Evolutionary conservation across 2,797 vertebrate species (phyloP).

Genomic region (Dicrostonyx torquatus): DNA sequence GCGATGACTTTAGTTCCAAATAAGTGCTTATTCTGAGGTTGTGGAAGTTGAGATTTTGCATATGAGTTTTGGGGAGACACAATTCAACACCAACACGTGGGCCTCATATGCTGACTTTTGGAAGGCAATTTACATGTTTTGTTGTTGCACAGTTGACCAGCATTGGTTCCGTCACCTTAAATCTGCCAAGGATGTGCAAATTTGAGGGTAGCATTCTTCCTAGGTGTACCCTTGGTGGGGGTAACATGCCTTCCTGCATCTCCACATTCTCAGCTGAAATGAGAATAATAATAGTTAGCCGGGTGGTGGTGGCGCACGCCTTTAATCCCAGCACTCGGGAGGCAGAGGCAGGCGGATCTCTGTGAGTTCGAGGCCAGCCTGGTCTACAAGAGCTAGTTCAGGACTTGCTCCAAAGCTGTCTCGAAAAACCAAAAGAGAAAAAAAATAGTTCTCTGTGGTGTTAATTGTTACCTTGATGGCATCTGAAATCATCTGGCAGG

Average conservation of each 20-base stretch:
- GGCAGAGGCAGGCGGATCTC: too few relatives aligned
- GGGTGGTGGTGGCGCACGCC: too few relatives aligned
- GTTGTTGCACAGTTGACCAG: background rate
- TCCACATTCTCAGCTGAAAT: background rate
- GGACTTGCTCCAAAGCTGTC: too few relatives aligned
- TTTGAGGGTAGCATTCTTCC: background rate
- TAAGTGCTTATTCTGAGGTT: slow-evolving; percentile 7
- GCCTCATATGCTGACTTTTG: background rate
- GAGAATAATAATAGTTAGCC: background rate
- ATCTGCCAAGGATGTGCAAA: background rate
- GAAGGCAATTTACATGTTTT: background rate
- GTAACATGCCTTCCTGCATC: background rate
- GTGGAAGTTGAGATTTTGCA: background rate
- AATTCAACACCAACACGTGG: background rate
- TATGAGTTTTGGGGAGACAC: background rate
- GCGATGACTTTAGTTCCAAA: background rate
- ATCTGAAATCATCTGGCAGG: background rate
- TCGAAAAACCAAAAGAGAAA: too few relatives aligned
- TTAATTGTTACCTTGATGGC: background rate
- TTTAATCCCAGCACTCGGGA: too few relatives aligned
- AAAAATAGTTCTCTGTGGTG: background rate
- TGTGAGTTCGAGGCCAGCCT: too few relatives aligned
- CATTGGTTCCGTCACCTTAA: background rate
- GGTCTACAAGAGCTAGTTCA: too few relatives aligned
- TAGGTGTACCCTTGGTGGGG: background rate